These are phyloP conservation scores for Lagocephalus sceleratus DNA, from an alignment of 2,797 vertebrate species.

Conservation along the genomic window DNA sequence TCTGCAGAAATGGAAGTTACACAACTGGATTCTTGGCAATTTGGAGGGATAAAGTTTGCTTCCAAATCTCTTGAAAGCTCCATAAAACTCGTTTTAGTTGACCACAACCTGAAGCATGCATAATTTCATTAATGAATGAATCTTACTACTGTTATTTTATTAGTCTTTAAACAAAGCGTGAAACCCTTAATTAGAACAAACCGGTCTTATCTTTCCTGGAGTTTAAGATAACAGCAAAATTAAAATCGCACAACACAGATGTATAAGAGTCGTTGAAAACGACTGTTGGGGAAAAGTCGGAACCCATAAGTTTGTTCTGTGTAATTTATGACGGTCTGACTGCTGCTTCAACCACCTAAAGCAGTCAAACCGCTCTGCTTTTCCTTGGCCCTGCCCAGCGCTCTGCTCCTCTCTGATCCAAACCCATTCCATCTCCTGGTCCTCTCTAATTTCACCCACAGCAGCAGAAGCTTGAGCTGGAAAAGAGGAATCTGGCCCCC, in stretches of 20 bases:
- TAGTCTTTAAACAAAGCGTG: too few species aligned
- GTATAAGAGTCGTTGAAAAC: constrained; percentile 35
- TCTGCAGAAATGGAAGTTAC: too few species aligned
- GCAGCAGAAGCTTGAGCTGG: constrained; percentile 72
- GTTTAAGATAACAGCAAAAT: too few species aligned
- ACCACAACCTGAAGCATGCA: too few species aligned
- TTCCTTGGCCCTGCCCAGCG: constrained; percentile 59
- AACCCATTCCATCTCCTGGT: constrained; percentile 65
- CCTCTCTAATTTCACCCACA: constrained; percentile 80
- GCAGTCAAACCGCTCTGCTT: constrained; percentile 62
- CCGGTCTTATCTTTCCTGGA: too few species aligned
- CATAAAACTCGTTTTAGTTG: too few species aligned
- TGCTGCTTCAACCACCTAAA: constrained; percentile 41
- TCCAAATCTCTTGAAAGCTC: too few species aligned
- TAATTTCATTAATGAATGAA: too few species aligned
- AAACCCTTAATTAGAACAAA: too few species aligned
- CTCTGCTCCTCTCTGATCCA: constrained; percentile 53
- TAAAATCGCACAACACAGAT: constrained; percentile 8
- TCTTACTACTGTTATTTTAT: too few species aligned
- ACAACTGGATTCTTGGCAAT: too few species aligned
- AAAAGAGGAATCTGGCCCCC: constrained; percentile 74
- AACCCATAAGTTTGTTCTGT: constrained; percentile 47
- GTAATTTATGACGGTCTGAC: constrained; percentile 55
- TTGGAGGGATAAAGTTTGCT: too few species aligned
- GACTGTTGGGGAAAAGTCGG: constrained; percentile 15